A percentile compares a stretch with the other conserved stretches of the same genome.
Evolutionary conservation across 2,797 vertebrate genomes (phyloP).

Genomic region (Syncerus caffer): DNA sequence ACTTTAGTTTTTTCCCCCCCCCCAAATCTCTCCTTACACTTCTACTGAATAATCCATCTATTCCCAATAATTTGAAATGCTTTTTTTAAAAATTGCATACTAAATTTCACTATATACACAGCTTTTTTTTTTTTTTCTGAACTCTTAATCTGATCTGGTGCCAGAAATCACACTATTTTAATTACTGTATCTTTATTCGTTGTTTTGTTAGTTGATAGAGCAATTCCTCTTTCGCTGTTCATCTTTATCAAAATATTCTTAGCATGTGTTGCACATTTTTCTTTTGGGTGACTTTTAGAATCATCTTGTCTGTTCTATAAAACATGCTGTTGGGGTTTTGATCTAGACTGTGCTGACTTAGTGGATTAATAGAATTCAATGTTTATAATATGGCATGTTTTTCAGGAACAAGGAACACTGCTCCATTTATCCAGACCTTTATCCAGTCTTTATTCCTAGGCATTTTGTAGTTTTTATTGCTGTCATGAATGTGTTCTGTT

Average conservation of each 20-base stretch:
- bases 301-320: neutral
- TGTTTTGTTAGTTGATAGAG: neutral
- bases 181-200: neutral
- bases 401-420: neutral
- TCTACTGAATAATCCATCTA: neutral
- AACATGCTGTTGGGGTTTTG: neutral
- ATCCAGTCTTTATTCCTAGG: neutral
- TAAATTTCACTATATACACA: neutral
- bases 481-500: neutral
- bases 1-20: neutral
- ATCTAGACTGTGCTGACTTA: neutral
- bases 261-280: neutral
- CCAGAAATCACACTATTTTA: neutral
- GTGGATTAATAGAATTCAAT: neutral
- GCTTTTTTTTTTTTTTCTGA: neutral
- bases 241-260: conserved; percentile 9
- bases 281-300: neutral
- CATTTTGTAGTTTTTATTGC: neutral
- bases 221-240: neutral
- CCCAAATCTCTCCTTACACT: neutral
- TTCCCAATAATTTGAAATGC: neutral
- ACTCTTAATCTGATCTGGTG: neutral
- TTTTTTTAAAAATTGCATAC: neutral
- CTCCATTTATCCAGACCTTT: neutral
- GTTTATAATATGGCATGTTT: neutral